Evolutionary conservation across 2,113 vertebrate species (phyloP), one percentile per base, ranked within the genome.

Genomic region (Xenopus laevis): DNA sequence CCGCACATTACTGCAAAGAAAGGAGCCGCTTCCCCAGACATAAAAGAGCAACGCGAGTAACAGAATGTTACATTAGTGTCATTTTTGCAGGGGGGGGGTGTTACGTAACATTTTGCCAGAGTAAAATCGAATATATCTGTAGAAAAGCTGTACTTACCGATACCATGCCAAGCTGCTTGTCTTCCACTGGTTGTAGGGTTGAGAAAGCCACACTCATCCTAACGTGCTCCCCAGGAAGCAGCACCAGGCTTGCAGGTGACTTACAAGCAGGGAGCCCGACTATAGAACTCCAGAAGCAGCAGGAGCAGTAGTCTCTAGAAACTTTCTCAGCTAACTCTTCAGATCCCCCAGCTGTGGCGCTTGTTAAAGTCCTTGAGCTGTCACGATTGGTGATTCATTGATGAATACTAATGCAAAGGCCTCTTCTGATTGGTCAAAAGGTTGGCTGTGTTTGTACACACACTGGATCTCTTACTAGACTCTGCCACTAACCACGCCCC

Each of bases 141-240:
- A 55, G 53, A 16, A 55, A n/a, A 55, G 15, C 53, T 55, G 53
- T 55, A 65, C 73, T 74, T 47, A 74, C 77, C 18, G 69, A 67
- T 44, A 80, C 60, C 53, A 72, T 77, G 15, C 66, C 67, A 16
- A 57, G 67, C 44, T 79, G 82, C 65, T 80, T 75, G 64, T 83
- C 80, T 10, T 82, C 83, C 59, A 80, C 30, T 7, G 82, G 79
- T 76, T 82, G 18, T 58, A 86, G 61, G 67, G 69, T 79, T 50
- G 84, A 73, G n/a, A 86, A 88, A 65, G 83, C 83, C 65, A 75
- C 81, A 81, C 82, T 83, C 86, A 86, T 86, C 68, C 72, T 74
- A 13, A 13, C 0, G 59, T 71, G 44, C 70, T 50, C 21, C 17
- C 47, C 21, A 10, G 47, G 23, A 1, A 27, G 47, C 6, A 12